Percentiles rank a stretch among this genome's conserved stretches.
phyloP scores from a whole-genome alignment of 1,140 invertebrate species.

The Wasmannia auropunctata region DNA sequence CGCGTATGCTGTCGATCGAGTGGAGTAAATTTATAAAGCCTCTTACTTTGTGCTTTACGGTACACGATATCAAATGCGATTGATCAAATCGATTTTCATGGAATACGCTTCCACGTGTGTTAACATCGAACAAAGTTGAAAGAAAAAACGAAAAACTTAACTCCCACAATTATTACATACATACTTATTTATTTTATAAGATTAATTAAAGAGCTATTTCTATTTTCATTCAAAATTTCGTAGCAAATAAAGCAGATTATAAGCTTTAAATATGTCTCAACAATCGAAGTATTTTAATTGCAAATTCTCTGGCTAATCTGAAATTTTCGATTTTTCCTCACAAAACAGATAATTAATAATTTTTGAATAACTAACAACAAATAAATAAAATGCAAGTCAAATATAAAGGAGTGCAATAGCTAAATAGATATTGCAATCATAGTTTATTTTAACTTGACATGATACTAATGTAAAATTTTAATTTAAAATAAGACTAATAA shows the following conservation, averaged over 20 bases:
- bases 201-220: slow-evolving; percentile 1
- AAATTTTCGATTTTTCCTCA: neutral
- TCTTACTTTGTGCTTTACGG: slow-evolving; percentile 11
- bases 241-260: neutral
- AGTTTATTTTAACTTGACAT: neutral
- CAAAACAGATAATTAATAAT: neutral
- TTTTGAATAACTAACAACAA: neutral
- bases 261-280: neutral
- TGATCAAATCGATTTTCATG: slow-evolving; percentile 1
- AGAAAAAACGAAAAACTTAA: neutral
- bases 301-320: neutral
- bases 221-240: neutral
- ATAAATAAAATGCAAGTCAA: neutral
- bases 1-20: slow-evolving; percentile 6
- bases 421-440: neutral
- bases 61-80: neutral
- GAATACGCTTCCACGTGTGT: neutral
- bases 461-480: neutral
- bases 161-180: neutral
- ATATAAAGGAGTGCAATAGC: neutral
- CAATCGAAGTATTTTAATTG: neutral
- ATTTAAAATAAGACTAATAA: neutral
- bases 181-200: neutral
- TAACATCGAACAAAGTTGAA: neutral
- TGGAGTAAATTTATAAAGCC: slow-evolving; percentile 41